Evolutionary conservation across 2,888 invertebrate species (phyloP).

Genomic region (Catocala sponsa): DNA sequence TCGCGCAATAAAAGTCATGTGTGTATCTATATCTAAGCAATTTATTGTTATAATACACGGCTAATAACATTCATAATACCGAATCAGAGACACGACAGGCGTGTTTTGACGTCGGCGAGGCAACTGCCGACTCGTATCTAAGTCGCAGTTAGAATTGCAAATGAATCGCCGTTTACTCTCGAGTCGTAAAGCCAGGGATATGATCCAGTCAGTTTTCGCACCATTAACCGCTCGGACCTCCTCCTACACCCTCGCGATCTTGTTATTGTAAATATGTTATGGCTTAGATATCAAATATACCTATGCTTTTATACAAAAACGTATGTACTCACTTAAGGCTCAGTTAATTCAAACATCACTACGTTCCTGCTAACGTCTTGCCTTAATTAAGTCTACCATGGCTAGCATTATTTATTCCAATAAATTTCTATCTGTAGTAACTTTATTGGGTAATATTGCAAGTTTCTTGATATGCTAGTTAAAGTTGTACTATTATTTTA

Average conservation of each 20-base stretch:
- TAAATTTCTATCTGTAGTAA: no score
- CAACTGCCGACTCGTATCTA: constrained; percentile 66
- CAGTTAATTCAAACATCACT: no score
- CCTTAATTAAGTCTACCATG: no score
- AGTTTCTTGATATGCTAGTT: no score
- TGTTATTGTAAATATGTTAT: constrained; percentile 76
- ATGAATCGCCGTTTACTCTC: constrained; percentile 86
- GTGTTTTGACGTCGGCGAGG: constrained; percentile 44
- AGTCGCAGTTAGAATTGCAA: constrained; percentile 86
- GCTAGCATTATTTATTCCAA: no score
- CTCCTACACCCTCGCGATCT: constrained; percentile 68
- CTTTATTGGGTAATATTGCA: no score
- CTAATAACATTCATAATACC: constrained; percentile 43
- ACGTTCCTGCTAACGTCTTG: no score
- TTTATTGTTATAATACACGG: constrained; percentile 39
- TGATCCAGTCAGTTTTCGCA: constrained; percentile 87
- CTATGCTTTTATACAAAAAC: constrained; percentile 6
- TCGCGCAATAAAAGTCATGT: constrained; percentile 13
- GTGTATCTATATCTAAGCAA: constrained; percentile 21
- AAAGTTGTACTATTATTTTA: no score
- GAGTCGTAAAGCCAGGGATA: constrained; percentile 85
- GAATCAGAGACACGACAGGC: constrained; percentile 48
- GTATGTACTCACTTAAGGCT: background rate
- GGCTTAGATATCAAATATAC: constrained; percentile 32
- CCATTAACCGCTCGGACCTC: constrained; percentile 85